Evolutionary conservation across 2,797 vertebrate species (phyloP), one percentile per base, ranked within the genome.

Genomic region (Micromesistius poutassou): DNA sequence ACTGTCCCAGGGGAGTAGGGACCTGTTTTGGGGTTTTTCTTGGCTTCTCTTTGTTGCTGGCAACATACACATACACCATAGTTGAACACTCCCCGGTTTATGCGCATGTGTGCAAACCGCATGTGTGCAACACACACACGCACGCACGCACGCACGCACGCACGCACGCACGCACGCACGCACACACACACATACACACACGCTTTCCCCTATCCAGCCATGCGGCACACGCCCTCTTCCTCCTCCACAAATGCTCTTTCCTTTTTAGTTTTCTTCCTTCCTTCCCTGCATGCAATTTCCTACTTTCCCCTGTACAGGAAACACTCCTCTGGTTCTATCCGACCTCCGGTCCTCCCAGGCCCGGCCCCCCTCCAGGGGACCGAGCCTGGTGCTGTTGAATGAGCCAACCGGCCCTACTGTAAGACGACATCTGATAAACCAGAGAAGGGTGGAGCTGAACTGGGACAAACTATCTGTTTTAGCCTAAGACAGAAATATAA

Each of bases 401-500:
- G 38, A 40, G 38, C 38, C 38, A 1, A 5, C 38, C 10, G 38
- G 38, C 33, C 38, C 42, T 13, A 46, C 42, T 12, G 42, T 46
- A 16, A 46, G 42, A 46, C 36, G 33, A 33, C 33, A 33, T 33
- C 46, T 55, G 46, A 25, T 25, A 2, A n/a, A 9, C 22, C 55
- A 25, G 55, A 25, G 55, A 22, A 25, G 35, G 4, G 50, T 73
- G n/a, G 76, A 25, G 40, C 40, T 76, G 1, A 76, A 72, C 36
- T 30, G 25, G 30, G 62, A 76, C 72, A 35, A 76, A 79, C 35
- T 19, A 76, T 30, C 68, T 72, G 68, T 74, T 42, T 72, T 66
- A 79, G 72, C 46, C 33, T 14, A 28, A 79, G 77, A 36, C 80
- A 71, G 73, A n/a, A 80, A 40, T 13, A 73, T 12, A 73, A 30